A percentile compares a stretch with the other conserved stretches of the same genome.
Conservation (phyloP, 2,888 invertebrate species). For the Cosmopolites sordidus region DNA sequence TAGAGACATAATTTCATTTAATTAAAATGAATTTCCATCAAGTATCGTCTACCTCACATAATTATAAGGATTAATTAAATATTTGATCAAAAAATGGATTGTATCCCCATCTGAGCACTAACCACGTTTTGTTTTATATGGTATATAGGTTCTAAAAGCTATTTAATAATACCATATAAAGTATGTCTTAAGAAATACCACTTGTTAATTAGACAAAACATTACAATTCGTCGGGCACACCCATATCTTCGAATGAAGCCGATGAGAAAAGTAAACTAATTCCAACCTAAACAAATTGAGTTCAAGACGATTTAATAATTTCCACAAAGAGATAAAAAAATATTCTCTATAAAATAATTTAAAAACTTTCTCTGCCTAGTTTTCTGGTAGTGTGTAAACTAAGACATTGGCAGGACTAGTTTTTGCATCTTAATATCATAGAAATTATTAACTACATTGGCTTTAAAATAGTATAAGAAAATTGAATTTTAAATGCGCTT, state of each 20-base stretch:
- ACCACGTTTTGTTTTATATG: too few relatives aligned
- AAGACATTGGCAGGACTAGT: neutral
- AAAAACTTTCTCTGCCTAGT: neutral
- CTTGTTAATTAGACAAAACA: too few relatives aligned
- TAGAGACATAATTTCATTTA: too few relatives aligned
- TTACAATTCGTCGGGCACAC: neutral
- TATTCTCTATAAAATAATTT: neutral
- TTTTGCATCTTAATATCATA: constrained; percentile 6
- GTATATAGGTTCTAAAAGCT: too few relatives aligned
- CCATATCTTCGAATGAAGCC: neutral
- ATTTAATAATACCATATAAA: too few relatives aligned
- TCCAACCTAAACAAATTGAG: neutral
- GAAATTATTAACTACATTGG: constrained; percentile 22
- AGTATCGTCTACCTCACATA: too few relatives aligned
- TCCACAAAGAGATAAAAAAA: neutral
- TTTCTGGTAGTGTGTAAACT: neutral
- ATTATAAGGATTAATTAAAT: too few relatives aligned
- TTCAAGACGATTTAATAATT: neutral
- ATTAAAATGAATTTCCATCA: too few relatives aligned
- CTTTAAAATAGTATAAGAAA: constrained; percentile 24
- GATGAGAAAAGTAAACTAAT: neutral
- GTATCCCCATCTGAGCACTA: too few relatives aligned
- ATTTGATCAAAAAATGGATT: too few relatives aligned
- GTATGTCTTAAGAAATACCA: too few relatives aligned
- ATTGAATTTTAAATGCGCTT: constrained; percentile 24